Base-by-base conservation (phyloP, 2,113 vertebrate species). In the Elgaria multicarinata region DNA sequence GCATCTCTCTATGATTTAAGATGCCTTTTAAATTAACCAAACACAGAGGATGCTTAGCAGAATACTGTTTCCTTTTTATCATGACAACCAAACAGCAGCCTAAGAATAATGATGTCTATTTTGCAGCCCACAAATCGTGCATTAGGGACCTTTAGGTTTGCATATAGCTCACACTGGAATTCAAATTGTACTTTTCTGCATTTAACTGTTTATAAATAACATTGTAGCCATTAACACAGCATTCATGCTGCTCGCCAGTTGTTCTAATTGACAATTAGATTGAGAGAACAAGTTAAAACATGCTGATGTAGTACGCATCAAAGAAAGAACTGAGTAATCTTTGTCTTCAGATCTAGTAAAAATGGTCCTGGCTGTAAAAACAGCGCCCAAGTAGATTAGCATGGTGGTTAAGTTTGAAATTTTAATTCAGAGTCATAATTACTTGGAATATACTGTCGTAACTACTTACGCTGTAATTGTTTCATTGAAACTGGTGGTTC, bases 181-280 rank as follows among this genome's bases (percentile, higher is more conserved):
- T 94, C 93, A 94, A 94, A 96, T 93, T 88, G 75, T 88, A 88
- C 87, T 94, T 92, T 93, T 93, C 85, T 92, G 67, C 85, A 88
- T 91, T 88, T 94, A 90, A 39, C 89, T 94, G 87, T 94, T 96
- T 95, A 91, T 95, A 96, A 95, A 93, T 93, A 96, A 93, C 90
- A 83, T 39, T 89, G 77, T 74, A 85, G 79, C 92, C 91, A 87
- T 82, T 92, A 84, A 33, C 69, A 92, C 82, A 92, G 81, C 42
- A 93, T 85, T 89, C 0, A 28, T 92, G 91, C 93, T 92, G 82
- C 75, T 94, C 36, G 3, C 77, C 42, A n/a, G 79, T 93, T 92
- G 78, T 83, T 92, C 83, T 77, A 87, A 86, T 78, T 91, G 83
- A 88, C 55, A 88, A 83, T 58, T 79, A 82, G 87, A 92, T 86